These are phyloP conservation scores for Eulemur rufifrons DNA, from an alignment of 2,113 vertebrate genomes.

Conservation along the genomic window DNA sequence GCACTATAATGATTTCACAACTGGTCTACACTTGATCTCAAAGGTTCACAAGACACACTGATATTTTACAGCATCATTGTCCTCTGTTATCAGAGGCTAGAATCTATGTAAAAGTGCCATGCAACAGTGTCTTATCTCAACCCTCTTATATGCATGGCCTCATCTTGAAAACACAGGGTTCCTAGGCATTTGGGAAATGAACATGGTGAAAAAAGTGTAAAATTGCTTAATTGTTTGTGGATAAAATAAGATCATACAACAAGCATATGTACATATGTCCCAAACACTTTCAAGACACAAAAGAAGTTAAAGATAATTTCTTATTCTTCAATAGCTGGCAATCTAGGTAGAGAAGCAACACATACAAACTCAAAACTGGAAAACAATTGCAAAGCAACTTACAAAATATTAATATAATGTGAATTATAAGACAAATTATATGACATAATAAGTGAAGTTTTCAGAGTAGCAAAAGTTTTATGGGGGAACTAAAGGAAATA, in stretches of 20 bases:
- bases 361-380: not conserved
- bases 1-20: constrained; percentile 46
- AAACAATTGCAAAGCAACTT: constrained; percentile 36
- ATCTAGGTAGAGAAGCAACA: not conserved
- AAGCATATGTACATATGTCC: not conserved
- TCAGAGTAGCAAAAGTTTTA: not conserved
- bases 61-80: not conserved
- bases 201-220: not conserved
- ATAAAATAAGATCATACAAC: not conserved
- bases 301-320: not conserved
- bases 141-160: not conserved
- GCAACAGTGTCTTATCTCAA: not conserved
- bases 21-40: not conserved
- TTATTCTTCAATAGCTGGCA: not conserved
- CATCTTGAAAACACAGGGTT: not conserved
- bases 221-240: not conserved
- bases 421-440: not conserved
- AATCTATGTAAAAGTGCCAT: not conserved
- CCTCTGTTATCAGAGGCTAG: not conserved
- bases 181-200: not conserved
- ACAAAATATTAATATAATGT: not conserved
- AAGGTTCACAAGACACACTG: constrained; percentile 19
- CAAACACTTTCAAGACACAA: not conserved
- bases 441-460: not conserved
- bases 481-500: not conserved